Conservation (phyloP, 2,888 invertebrate genomes). For the Prosapia bicincta region DNA sequence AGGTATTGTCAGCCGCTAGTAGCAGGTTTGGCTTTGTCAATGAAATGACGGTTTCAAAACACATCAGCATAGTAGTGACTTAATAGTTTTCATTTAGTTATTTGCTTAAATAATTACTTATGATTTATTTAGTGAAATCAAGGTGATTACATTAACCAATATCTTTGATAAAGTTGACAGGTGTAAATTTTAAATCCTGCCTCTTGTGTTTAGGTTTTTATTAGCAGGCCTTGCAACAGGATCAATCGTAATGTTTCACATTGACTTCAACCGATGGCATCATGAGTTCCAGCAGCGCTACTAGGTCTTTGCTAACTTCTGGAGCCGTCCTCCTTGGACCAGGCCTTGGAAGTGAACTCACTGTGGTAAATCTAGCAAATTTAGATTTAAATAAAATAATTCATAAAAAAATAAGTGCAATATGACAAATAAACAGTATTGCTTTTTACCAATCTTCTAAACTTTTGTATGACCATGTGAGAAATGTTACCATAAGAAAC, state of each 20-base stretch:
- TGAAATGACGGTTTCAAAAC: too few relatives aligned
- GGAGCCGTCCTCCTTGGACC: conserved; percentile 23
- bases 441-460: too few relatives aligned
- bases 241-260: conserved; percentile 97
- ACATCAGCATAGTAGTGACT: too few relatives aligned
- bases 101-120: too few relatives aligned
- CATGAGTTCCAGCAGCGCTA: conserved; percentile 95
- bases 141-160: too few relatives aligned
- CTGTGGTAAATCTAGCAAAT: neutral
- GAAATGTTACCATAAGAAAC: conserved; percentile 15
- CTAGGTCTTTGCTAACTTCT: conserved; percentile 47
- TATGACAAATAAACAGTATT: neutral
- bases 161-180: too few relatives aligned
- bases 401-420: neutral
- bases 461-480: too few relatives aligned
- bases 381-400: neutral
- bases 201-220: conserved; percentile 69
- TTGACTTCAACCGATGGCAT: conserved; percentile 99
- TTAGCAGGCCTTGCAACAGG: conserved; percentile 96
- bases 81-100: too few relatives aligned
- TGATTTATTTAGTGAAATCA: too few relatives aligned
- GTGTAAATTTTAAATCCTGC: too few relatives aligned
- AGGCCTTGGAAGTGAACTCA: conserved; percentile 26
- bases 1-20: too few relatives aligned
- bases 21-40: too few relatives aligned